Evolutionary conservation across 2,113 vertebrate species (phyloP).

Genomic region (Dicentrarchus labrax): DNA sequence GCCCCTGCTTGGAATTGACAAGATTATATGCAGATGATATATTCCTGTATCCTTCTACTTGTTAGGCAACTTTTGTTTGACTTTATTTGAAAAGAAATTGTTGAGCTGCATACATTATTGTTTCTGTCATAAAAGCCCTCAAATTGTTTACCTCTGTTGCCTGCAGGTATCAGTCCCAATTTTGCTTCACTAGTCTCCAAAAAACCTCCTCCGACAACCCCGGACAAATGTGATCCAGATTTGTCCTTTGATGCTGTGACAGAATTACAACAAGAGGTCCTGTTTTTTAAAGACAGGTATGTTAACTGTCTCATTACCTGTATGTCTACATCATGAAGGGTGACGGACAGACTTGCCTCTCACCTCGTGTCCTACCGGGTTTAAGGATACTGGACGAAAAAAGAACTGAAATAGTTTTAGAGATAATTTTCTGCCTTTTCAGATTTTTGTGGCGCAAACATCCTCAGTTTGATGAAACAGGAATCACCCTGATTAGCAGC

Average conservation of each 20-base stretch:
- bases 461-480: slow-evolving; percentile 66
- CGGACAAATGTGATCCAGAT: slow-evolving; percentile 76
- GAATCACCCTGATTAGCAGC: slow-evolving; percentile 68
- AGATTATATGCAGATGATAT: neutral
- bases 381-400: neutral
- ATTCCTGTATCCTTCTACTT: neutral
- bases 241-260: slow-evolving; percentile 79
- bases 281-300: slow-evolving; percentile 82
- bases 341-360: neutral
- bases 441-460: slow-evolving; percentile 81
- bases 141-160: neutral
- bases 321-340: neutral
- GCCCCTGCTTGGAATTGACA: neutral
- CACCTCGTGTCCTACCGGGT: too few relatives aligned
- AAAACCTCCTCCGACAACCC: slow-evolving; percentile 74
- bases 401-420: neutral
- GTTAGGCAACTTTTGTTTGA: neutral
- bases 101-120: neutral
- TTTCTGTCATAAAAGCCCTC: neutral
- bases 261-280: slow-evolving; percentile 72
- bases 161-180: slow-evolving; percentile 56
- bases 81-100: neutral
- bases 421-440: slow-evolving; percentile 27
- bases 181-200: slow-evolving; percentile 40
- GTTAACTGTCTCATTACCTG: slow-evolving; percentile 10